Base-by-base conservation (phyloP, 2,797 vertebrate species). In the Myotis findleyi region DNA sequence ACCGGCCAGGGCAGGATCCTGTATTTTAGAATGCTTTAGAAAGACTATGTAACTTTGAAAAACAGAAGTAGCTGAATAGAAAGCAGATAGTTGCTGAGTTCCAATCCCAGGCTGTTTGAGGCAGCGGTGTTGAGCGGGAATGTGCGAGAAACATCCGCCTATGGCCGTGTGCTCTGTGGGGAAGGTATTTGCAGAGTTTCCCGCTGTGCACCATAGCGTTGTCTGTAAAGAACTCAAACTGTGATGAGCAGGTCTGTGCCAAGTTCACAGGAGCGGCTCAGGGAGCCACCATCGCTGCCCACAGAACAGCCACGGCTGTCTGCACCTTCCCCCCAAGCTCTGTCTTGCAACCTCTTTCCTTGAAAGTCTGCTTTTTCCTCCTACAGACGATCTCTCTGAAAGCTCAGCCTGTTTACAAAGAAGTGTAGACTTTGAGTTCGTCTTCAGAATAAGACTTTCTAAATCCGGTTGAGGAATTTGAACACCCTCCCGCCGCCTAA, bases 251-350 rank as follows among this genome's bases (percentile, higher is more conserved):
- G 89, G 96, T 98, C 98, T 98, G 91, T 98, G 98, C 98, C 66
- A 97, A 97, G 98, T 98, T 98, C 98, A 97, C 98, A 98, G 97
- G 98, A 94, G 84, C 57, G 59, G 95, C 87, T 83, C 85, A 64
- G 84, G 77, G 83, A 7, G 10, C 23, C 44, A 53, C 66, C 38
- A 4, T 44, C 2, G 73, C 93, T 95, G 96, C 97, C 94, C 20
- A 1, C 0, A 0, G 75, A 69, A 55, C 4, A 5, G 0, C 33
- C 3, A 53, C n/a, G 91, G 87, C 87, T n/a, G 0, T 0, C 11
- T 6, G 18, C 16, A 17, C 41, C 4, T 20, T 20, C 18, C 33
- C 7, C n/a, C 49, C 53, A n/a, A 59, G 47, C 59, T 71, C 30
- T 53, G 36, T 59, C 51, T 62, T 57, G 5, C 64, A 80, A 13